phyloP scores from a whole-genome alignment of 1,140 invertebrate genomes.

The Trichonephila clavipes region DNA sequence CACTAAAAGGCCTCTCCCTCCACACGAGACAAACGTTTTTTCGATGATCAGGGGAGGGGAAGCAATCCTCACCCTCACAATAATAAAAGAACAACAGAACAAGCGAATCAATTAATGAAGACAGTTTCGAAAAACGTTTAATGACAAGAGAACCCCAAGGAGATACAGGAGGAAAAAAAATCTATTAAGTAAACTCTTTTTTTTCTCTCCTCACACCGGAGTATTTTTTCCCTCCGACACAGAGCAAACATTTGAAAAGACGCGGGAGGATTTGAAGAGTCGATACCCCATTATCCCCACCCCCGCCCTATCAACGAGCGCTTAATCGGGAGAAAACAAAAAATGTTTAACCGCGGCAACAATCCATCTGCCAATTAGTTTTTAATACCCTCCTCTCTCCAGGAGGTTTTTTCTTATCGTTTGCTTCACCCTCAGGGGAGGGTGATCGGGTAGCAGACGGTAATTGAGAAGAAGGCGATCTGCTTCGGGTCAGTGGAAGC shows the following conservation, averaged over 20 bases:
- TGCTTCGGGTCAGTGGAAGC: constrained; percentile 19
- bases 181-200: background rate
- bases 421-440: background rate
- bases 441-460: background rate
- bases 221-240: background rate
- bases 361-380: constrained; percentile 27
- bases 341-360: background rate
- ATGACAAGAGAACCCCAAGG: background rate
- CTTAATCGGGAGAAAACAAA: constrained; percentile 3
- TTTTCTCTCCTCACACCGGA: background rate
- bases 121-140: background rate
- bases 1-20: background rate
- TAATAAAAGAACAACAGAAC: background rate
- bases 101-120: constrained; percentile 41
- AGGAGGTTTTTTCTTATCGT: background rate
- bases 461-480: constrained; percentile 5
- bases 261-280: background rate
- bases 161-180: background rate
- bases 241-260: background rate
- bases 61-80: background rate
- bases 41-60: background rate
- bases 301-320: background rate
- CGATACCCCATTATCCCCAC: constrained; percentile 27
- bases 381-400: background rate
- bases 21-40: constrained; percentile 21